phyloP scores from a whole-genome alignment of 2,888 invertebrate species.

The Pristionchus arcanus region DNA sequence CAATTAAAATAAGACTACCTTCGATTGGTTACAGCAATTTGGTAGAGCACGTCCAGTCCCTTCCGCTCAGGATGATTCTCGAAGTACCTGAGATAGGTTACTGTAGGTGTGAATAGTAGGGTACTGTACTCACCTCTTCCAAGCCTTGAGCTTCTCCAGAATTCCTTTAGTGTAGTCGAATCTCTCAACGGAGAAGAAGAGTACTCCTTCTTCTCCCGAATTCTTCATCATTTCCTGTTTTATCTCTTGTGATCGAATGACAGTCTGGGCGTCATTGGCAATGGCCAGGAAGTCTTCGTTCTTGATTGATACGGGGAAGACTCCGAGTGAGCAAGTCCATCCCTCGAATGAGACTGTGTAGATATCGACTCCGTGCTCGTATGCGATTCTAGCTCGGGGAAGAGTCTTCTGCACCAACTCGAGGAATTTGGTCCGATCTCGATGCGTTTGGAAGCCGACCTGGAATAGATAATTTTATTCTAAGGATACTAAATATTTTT shows the following conservation, averaged over 20 bases:
- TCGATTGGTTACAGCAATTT: slow-evolving; percentile 74
- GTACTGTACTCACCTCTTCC: slow-evolving; percentile 57
- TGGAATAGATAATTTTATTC: slow-evolving; percentile 43
- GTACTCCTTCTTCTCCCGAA: slow-evolving; percentile 62
- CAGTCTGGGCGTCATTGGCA: slow-evolving; percentile 65
- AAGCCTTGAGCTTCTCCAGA: slow-evolving; percentile 68
- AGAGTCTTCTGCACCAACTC: slow-evolving; percentile 66
- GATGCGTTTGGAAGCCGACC: slow-evolving; percentile 76
- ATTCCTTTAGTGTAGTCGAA: slow-evolving; percentile 77
- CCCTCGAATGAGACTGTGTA: slow-evolving; percentile 71
- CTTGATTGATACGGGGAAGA: slow-evolving; percentile 76
- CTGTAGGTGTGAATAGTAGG: not conserved
- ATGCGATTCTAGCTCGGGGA: slow-evolving; percentile 67
- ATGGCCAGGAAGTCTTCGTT: slow-evolving; percentile 73
- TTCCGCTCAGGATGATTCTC: slow-evolving; percentile 69
- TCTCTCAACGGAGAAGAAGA: slow-evolving; percentile 75
- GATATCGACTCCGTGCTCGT: slow-evolving; percentile 68
- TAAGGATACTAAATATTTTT: too few relatives aligned
- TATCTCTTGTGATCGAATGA: slow-evolving; percentile 59
- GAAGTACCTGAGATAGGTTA: slow-evolving; percentile 61
- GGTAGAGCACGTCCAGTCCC: slow-evolving; percentile 69
- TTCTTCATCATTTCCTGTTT: slow-evolving; percentile 61
- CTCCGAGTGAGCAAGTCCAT: slow-evolving; percentile 73
- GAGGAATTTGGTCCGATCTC: slow-evolving; percentile 71
- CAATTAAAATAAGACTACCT: not conserved